Percentiles rank a stretch among this genome's conserved stretches.
phyloP scores from a whole-genome alignment of 2,113 vertebrate genomes.

The Heterotilapia buettikoferi region DNA sequence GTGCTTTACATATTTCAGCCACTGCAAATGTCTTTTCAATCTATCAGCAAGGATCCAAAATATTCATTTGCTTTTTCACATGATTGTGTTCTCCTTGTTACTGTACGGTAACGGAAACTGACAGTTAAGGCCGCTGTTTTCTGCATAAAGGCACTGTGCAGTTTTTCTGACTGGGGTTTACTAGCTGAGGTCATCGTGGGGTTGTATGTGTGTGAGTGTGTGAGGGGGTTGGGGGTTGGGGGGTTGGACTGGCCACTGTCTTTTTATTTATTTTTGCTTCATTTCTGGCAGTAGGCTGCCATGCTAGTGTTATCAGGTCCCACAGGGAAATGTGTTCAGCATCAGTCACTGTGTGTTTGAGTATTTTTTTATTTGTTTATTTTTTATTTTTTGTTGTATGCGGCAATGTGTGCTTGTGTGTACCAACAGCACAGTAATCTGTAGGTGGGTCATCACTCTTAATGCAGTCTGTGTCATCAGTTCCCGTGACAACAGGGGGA shows the following conservation, averaged over 20 bases:
- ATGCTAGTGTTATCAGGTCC: slow-evolving; percentile 19
- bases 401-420: slow-evolving; percentile 10
- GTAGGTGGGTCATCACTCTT: slow-evolving; percentile 98
- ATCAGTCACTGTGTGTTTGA: slow-evolving; percentile 6
- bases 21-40: background rate
- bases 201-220: background rate
- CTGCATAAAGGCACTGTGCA: background rate
- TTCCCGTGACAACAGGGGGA: slow-evolving; percentile 98
- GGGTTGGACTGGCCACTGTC: slow-evolving; percentile 3
- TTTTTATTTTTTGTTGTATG: slow-evolving; percentile 1
- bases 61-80: background rate
- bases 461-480: slow-evolving; percentile 99
- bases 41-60: background rate
- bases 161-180: slow-evolving; percentile 7
- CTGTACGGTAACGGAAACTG: background rate
- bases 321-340: slow-evolving; percentile 45
- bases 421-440: slow-evolving; percentile 96
- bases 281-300: slow-evolving; percentile 27
- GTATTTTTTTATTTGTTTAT: background rate
- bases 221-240: background rate
- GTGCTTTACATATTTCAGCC: background rate
- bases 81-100: background rate
- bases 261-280: background rate
- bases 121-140: slow-evolving; percentile 3
- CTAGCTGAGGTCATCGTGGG: slow-evolving; percentile 21